phyloP scores from a whole-genome alignment of 2,113 vertebrate species.

The Chelonoidis abingdonii region DNA sequence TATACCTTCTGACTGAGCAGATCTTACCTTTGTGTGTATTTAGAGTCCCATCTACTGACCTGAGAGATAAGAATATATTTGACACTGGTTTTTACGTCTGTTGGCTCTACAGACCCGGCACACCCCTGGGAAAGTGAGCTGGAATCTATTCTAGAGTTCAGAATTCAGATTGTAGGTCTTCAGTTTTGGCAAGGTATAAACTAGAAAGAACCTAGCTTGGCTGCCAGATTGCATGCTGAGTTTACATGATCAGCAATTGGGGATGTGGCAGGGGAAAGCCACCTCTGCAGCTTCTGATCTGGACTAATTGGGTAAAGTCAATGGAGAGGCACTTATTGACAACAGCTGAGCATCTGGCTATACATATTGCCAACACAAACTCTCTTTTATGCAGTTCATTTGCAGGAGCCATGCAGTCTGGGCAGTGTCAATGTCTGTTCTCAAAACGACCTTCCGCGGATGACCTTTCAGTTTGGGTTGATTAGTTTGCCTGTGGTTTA shows the following conservation, averaged over 20 bases:
- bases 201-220: neutral
- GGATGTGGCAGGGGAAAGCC: neutral
- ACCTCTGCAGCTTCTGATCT: neutral
- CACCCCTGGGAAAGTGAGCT: neutral
- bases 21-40: neutral
- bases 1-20: neutral
- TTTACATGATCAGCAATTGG: neutral
- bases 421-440: constrained; percentile 3
- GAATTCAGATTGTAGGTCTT: neutral
- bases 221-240: neutral
- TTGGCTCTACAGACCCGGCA: neutral
- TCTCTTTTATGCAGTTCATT: neutral
- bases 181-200: neutral
- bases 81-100: neutral
- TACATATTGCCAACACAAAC: constrained; percentile 7
- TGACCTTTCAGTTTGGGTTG: neutral
- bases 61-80: neutral
- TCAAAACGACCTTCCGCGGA: constrained; percentile 7
- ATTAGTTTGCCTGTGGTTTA: neutral
- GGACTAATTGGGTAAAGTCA: neutral
- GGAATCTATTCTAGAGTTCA: neutral
- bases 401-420: neutral
- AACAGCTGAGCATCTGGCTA: neutral
- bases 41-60: neutral
- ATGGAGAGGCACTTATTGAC: neutral